These are phyloP conservation scores for Serilophus lunatus DNA, from an alignment of 2,113 vertebrate species.

Conservation along the genomic window DNA sequence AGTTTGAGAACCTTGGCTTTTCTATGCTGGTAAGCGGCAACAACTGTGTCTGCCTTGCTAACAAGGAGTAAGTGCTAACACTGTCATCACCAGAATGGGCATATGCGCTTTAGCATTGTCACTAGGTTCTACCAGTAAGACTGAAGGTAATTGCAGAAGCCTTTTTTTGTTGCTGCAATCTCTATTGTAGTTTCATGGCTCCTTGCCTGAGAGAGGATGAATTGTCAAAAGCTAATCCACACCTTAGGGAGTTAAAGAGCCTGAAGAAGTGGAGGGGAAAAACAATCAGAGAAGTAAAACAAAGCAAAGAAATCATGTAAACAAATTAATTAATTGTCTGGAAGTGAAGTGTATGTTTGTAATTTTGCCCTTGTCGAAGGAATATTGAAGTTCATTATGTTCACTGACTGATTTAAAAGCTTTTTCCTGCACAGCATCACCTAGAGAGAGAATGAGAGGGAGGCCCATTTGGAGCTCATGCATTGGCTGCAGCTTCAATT, in stretches of 20 bases:
- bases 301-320: slow-evolving; percentile 72
- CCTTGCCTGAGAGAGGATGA: neutral
- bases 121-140: neutral
- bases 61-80: neutral
- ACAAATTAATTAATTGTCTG: slow-evolving; percentile 83
- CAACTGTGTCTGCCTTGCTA: neutral
- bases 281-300: slow-evolving; percentile 65
- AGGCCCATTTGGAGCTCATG: slow-evolving; percentile 15
- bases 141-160: neutral
- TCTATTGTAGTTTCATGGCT: neutral
- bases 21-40: neutral
- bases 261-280: neutral
- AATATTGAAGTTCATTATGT: slow-evolving; percentile 75
- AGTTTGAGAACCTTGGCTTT: neutral
- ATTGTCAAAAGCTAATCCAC: slow-evolving; percentile 45
- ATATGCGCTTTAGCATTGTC: neutral
- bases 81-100: neutral
- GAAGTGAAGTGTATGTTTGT: slow-evolving; percentile 72
- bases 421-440: slow-evolving; percentile 40
- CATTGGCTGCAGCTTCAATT: slow-evolving; percentile 62
- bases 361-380: slow-evolving; percentile 73
- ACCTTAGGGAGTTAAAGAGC: slow-evolving; percentile 47
- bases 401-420: slow-evolving; percentile 72
- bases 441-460: slow-evolving; percentile 29
- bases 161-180: neutral